Percentiles rank a stretch among this genome's conserved stretches.
Conservation (phyloP, 2,797 vertebrate genomes). For the Orestias chungarensis region DNA sequence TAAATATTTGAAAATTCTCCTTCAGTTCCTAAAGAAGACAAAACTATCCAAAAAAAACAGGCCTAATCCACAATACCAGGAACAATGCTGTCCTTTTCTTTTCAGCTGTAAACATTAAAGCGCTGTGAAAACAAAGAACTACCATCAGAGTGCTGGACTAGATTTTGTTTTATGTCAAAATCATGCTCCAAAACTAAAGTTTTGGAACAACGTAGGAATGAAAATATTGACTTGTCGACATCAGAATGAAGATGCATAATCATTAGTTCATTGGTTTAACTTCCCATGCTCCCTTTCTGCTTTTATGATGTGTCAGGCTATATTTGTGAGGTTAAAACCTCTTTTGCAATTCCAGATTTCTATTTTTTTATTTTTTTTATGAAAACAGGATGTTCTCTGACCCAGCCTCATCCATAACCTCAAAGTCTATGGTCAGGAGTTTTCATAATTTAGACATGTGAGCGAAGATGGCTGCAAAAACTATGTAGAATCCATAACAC, state of each 20-base stretch:
- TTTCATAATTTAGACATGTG: conserved; percentile 21
- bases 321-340: not conserved
- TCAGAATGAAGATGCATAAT: conserved; percentile 1
- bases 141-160: too few species aligned
- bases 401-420: conserved; percentile 31
- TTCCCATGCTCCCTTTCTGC: not conserved
- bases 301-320: not conserved
- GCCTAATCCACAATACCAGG: not conserved
- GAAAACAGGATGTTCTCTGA: conserved; percentile 45
- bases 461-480: not conserved
- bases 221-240: not conserved
- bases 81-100: not conserved
- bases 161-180: not conserved
- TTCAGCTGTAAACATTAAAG: too few species aligned
- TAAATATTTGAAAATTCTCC: not conserved
- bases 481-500: conserved; percentile 1
- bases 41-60: not conserved
- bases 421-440: conserved; percentile 11
- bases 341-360: conserved; percentile 22
- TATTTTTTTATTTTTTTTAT: conserved; percentile 33
- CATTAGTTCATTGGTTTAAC: not conserved
- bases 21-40: not conserved
- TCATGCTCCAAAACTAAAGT: not conserved
- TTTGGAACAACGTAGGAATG: not conserved
- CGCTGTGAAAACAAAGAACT: too few species aligned